phyloP scores from a whole-genome alignment of 2,888 invertebrate genomes.

The Tipula helvola region DNA sequence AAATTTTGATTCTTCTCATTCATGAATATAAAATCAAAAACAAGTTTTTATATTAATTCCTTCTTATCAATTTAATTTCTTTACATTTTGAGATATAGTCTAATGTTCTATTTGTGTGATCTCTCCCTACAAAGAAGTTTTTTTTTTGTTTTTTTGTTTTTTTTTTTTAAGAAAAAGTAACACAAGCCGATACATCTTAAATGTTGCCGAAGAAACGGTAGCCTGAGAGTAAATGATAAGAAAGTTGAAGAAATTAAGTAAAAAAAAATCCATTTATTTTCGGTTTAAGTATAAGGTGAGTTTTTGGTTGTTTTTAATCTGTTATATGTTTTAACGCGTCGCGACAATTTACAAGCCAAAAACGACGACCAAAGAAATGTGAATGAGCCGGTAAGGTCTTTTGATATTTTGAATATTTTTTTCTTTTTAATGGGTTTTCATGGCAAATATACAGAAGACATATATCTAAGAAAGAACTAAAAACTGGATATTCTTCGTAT shows the following conservation, averaged over 20 bases:
- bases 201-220: constrained; percentile 4
- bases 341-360: constrained; percentile 7
- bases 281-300: neutral
- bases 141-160: too few relatives aligned
- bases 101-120: neutral
- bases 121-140: neutral
- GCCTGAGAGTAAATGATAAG: neutral
- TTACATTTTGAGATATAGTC: neutral
- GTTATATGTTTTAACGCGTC: constrained; percentile 8
- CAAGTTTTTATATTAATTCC: neutral
- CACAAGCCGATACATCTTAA: neutral
- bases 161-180: neutral
- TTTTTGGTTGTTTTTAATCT: constrained; percentile 8
- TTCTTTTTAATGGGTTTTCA: neutral
- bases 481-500: neutral
- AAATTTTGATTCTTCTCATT: neutral
- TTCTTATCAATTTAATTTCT: neutral
- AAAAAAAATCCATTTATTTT: neutral
- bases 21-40: neutral
- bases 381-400: neutral
- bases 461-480: neutral
- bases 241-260: neutral
- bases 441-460: neutral
- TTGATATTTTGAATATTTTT: neutral
- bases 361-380: neutral